phyloP scores from a whole-genome alignment of 2,888 invertebrate species.

The Biston betularia region DNA sequence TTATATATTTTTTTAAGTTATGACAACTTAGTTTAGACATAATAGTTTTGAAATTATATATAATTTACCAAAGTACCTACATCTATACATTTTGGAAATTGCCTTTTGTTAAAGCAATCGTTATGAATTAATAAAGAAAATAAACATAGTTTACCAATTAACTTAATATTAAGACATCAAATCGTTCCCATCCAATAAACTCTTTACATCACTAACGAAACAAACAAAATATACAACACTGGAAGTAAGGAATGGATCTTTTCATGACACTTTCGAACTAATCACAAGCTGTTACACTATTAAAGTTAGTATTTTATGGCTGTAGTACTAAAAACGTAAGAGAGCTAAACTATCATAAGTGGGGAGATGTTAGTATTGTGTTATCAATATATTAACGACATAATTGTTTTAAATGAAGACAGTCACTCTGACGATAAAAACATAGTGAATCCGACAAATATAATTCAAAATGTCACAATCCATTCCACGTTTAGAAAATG shows the following conservation, averaged over 20 bases:
- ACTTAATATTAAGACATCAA: slow-evolving; percentile 52
- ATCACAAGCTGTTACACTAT: slow-evolving; percentile 16
- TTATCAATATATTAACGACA: slow-evolving; percentile 5
- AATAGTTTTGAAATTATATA: background rate
- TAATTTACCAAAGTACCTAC: background rate
- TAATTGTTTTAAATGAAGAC: slow-evolving; percentile 6
- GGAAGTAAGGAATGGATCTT: slow-evolving; percentile 60
- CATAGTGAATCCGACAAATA: slow-evolving; percentile 14
- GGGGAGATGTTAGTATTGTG: slow-evolving; percentile 3
- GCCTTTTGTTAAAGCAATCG: background rate
- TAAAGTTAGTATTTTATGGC: slow-evolving; percentile 14
- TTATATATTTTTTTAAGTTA: background rate
- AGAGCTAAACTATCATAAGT: slow-evolving; percentile 21
- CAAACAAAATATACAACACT: slow-evolving; percentile 67
- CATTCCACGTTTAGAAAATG: slow-evolving; percentile 37
- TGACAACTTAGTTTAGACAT: background rate
- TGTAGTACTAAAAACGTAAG: slow-evolving; percentile 20
- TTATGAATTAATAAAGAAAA: background rate
- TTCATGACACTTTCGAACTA: slow-evolving; percentile 33
- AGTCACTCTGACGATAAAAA: slow-evolving; percentile 10
- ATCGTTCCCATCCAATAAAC: slow-evolving; percentile 59
- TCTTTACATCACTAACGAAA: slow-evolving; percentile 61
- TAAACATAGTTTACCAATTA: slow-evolving; percentile 34
- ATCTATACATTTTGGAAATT: background rate
- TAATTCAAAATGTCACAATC: slow-evolving; percentile 36